These are phyloP conservation scores for Thalassarche chlororhynchos DNA, from an alignment of 2,113 vertebrate genomes.

Conservation along the genomic window DNA sequence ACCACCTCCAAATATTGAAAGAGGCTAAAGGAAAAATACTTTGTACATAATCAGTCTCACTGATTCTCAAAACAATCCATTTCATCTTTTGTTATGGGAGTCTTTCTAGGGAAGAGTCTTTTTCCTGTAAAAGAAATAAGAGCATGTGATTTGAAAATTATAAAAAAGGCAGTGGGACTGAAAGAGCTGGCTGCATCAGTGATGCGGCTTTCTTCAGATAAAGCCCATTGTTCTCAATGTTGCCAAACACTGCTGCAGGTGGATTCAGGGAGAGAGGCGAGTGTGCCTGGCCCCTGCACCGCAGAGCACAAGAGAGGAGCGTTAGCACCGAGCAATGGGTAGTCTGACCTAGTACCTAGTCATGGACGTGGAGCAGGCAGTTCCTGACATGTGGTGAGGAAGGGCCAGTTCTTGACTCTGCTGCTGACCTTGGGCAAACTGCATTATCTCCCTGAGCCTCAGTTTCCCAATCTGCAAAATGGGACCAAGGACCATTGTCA, in stretches of 20 bases:
- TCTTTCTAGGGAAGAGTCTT: neutral
- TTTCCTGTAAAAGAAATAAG: neutral
- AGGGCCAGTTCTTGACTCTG: neutral
- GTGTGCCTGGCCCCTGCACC: neutral
- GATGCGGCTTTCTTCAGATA: neutral
- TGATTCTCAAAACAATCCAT: neutral
- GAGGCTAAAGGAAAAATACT: neutral
- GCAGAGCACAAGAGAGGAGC: neutral
- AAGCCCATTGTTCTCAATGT: fast-evolving
- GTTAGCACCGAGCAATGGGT: fast-evolving
- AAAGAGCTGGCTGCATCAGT: neutral
- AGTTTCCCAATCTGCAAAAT: neutral
- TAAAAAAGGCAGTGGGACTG: neutral
- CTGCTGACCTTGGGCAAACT: neutral
- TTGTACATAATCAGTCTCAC: neutral
- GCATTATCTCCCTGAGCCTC: neutral
- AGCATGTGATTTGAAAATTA: neutral
- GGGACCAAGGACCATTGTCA: neutral
- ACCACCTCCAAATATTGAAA: neutral
- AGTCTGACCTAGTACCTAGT: too few relatives aligned
- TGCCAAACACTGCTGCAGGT: neutral
- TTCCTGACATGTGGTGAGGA: neutral
- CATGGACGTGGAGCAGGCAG: fast-evolving
- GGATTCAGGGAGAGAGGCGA: neutral
- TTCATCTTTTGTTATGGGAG: neutral